Base-by-base conservation (phyloP, 2,113 vertebrate genomes). In the Ivindomyrus marchei region DNA sequence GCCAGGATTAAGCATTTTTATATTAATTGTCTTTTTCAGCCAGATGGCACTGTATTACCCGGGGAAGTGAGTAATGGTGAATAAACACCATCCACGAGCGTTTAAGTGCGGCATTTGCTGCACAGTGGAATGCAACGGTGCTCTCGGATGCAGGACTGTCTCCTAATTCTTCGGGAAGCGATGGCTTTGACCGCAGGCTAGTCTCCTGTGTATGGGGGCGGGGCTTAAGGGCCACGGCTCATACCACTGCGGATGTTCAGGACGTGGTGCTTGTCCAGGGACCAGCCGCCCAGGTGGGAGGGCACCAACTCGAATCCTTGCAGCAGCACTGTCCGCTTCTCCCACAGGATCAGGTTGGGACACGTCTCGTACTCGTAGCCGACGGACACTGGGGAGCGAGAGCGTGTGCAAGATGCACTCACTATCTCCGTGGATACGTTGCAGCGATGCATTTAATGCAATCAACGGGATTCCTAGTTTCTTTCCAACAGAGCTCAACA, bases 301-400 rank as follows among this genome's bases (percentile, higher is more conserved):
- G 97, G 97, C 85, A 97, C 97, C 92, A 98, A 95, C 93, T 98
- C 97, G 74, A 97, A 98, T n/a, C 97, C 97, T 92, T 98, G 97
- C 62, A 98, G 95, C 50, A 97, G 91, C 0, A 96, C 95, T 1
- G 96, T 97, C 92, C 97, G 96, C 91, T 97, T 98, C 94, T 98
- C 97, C 97, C 97, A 98, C 5, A 97, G 94, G 92, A 98, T 97
- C 88, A 97, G 95, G 86, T 95, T 96, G 86, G 96, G 96, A 89
- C 97, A 98, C 4, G 97, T 97, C 93, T 98, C 97, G 87, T 97
- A 98, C 89, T 98, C 97, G 90, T 96, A 98, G 2, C 97, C 97
- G 2, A 98, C 97, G 70, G 97, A 98, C 89, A 98, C 97, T 98
- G 93, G 70, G 92, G 94, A 83, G 19, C 83, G 11, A 84, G 52